Conservation (phyloP, 2,888 invertebrate species). For the Lepidocyrtinus sp. region DNA sequence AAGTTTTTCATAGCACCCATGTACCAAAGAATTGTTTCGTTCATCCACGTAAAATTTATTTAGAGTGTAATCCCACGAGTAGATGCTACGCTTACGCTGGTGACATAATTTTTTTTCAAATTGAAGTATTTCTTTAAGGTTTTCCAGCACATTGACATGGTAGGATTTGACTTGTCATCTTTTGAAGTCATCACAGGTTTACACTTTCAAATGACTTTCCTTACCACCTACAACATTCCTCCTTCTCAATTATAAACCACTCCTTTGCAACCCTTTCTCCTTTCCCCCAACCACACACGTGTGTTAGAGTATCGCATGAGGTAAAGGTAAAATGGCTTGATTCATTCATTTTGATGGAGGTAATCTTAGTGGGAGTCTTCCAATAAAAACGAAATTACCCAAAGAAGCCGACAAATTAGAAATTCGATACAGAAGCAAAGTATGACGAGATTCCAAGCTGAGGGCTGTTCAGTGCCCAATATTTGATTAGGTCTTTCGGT, state of each 20-base stretch:
- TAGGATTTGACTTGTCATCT: not conserved
- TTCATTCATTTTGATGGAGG: not conserved
- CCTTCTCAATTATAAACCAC: too few relatives aligned
- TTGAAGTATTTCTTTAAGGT: too few relatives aligned
- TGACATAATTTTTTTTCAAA: too few relatives aligned
- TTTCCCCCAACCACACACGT: not conserved
- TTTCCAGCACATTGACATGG: not conserved
- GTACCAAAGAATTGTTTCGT: not conserved
- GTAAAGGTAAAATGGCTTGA: not conserved
- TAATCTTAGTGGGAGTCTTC: not conserved
- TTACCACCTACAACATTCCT: not conserved
- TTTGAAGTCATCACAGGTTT: not conserved
- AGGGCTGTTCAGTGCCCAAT: not conserved
- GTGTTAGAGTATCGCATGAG: not conserved
- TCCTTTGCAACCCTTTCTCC: not conserved
- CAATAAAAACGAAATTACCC: not conserved
- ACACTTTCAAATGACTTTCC: not conserved
- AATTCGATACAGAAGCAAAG: not conserved
- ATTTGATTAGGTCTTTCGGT: not conserved
- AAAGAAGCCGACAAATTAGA: not conserved
- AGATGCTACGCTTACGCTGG: not conserved
- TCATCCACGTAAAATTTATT: not conserved
- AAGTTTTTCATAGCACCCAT: too few relatives aligned
- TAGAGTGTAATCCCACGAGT: not conserved
- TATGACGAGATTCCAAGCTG: not conserved